Evolutionary conservation across 2,113 vertebrate genomes (phyloP).

Genomic region (Bagarius yarrelli): DNA sequence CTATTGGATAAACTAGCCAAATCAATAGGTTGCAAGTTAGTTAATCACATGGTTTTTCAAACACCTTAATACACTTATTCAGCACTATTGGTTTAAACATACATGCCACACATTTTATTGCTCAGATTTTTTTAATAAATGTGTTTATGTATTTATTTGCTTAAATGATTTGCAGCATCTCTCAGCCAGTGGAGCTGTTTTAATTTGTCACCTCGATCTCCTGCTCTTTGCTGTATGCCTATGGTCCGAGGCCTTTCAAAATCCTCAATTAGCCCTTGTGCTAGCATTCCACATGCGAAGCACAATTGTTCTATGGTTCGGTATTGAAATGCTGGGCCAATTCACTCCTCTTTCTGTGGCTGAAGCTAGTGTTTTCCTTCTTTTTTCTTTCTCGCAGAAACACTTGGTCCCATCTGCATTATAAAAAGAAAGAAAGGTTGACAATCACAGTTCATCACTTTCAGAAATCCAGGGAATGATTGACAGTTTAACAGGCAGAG

Average conservation of each 20-base stretch:
- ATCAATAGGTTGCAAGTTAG: neutral
- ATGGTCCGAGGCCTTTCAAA: conserved; percentile 34
- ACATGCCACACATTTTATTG: neutral
- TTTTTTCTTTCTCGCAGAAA: conserved; percentile 41
- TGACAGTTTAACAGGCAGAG: conserved; percentile 38
- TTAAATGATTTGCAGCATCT: conserved; percentile 15
- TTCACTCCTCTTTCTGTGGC: conserved; percentile 25
- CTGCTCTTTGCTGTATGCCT: conserved; percentile 27
- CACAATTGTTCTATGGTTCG: conserved; percentile 39
- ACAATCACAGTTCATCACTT: conserved; percentile 42
- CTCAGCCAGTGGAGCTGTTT: conserved; percentile 17
- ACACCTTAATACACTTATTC: conserved; percentile 9
- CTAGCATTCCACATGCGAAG: conserved; percentile 37
- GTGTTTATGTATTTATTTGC: neutral
- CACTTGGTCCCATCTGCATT: conserved; percentile 40
- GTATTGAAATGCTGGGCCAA: conserved; percentile 36
- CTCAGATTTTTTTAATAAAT: neutral
- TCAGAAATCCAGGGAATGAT: conserved; percentile 36
- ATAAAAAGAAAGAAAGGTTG: conserved; percentile 44
- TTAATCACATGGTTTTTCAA: neutral
- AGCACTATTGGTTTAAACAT: conserved; percentile 20
- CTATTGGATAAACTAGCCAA: conserved; percentile 8
- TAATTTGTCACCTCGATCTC: conserved; percentile 29
- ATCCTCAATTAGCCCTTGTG: conserved; percentile 41
- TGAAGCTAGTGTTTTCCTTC: conserved; percentile 38